phyloP scores from a whole-genome alignment of 2,113 vertebrate species.

The Podilymbus podiceps region DNA sequence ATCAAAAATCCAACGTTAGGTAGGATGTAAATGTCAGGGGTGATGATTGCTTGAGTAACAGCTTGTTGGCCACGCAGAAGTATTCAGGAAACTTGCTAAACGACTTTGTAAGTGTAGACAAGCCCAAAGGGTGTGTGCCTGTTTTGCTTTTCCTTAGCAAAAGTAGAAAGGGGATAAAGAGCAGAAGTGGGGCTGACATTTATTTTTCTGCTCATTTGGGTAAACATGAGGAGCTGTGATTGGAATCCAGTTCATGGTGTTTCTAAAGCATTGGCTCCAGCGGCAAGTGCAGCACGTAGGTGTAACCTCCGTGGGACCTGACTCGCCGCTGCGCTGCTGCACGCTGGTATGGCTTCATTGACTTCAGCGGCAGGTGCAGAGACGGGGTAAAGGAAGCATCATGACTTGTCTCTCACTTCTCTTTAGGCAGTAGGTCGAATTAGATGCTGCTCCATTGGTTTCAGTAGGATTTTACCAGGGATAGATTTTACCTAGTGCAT shows the following conservation, averaged over 20 bases:
- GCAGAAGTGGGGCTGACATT: background rate
- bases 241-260: background rate
- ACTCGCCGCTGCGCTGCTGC: background rate
- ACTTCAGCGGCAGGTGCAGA: background rate
- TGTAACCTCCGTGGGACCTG: background rate
- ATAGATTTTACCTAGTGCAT: background rate
- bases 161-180: background rate
- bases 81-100: background rate
- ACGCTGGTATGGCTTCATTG: background rate
- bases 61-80: background rate
- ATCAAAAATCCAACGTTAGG: background rate
- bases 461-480: background rate
- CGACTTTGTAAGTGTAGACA: background rate
- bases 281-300: background rate
- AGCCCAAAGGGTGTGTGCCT: background rate
- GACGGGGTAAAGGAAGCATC: background rate
- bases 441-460: background rate
- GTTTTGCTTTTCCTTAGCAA: constrained; percentile 2
- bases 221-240: background rate
- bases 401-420: background rate
- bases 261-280: background rate
- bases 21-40: background rate
- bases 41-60: background rate
- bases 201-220: background rate
- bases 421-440: background rate